Evolutionary conservation across 2,888 invertebrate genomes (phyloP).

Genomic region (Meiosimyza decipiens): DNA sequence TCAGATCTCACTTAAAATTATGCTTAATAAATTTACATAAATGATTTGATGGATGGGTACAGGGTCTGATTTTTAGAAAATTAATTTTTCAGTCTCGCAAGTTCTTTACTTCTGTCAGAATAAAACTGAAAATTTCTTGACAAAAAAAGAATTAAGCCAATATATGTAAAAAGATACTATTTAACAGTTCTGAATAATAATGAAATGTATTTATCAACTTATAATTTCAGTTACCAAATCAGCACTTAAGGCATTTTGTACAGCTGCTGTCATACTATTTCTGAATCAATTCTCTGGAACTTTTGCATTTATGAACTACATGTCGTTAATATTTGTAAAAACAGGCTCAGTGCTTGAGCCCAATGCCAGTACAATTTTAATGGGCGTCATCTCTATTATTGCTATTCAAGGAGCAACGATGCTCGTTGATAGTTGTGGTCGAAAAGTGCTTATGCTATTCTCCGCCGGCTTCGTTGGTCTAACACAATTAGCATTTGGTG

Average conservation of each 20-base stretch:
- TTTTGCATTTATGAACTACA: constrained; percentile 61
- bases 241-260: constrained; percentile 54
- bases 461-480: constrained; percentile 57
- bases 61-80: too few species aligned
- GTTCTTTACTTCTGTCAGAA: too few species aligned
- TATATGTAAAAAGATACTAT: constrained; percentile 23
- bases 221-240: constrained; percentile 52
- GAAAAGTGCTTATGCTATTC: constrained; percentile 57
- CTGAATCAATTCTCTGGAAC: constrained; percentile 58
- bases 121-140: too few species aligned
- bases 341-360: constrained; percentile 57
- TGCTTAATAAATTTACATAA: too few species aligned
- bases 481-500: constrained; percentile 54
- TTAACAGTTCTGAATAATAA: background rate
- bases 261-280: constrained; percentile 50
- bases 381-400: constrained; percentile 58
- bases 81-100: too few species aligned
- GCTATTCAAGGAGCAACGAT: constrained; percentile 58
- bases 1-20: too few species aligned
- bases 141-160: background rate
- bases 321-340: constrained; percentile 59
- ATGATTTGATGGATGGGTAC: too few species aligned
- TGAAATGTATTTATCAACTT: background rate
- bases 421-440: constrained; percentile 59
- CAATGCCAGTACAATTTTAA: constrained; percentile 59